Percentiles rank a stretch among this genome's conserved stretches.
These are phyloP conservation scores for Brevipalpus yothersi DNA, from an alignment of 1,140 invertebrate species.

Conservation along the genomic window DNA sequence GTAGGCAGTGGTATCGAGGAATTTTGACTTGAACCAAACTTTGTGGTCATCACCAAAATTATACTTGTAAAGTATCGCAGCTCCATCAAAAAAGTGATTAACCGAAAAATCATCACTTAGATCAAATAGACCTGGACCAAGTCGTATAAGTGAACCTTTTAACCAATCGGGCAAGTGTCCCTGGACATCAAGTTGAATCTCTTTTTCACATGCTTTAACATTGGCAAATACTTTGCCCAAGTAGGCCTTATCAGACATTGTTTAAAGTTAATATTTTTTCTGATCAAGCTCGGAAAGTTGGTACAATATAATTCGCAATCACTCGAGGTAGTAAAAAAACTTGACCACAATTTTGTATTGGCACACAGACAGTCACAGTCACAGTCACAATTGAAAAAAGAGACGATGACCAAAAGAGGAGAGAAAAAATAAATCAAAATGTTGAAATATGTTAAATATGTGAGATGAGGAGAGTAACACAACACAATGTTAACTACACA, in stretches of 20 bases:
- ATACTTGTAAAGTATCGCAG: constrained; percentile 19
- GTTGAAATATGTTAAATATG: too few relatives aligned
- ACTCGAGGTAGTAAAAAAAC: too few relatives aligned
- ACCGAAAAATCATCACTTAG: constrained; percentile 19
- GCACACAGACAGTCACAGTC: too few relatives aligned
- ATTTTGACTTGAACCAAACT: constrained; percentile 17
- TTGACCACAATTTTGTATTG: too few relatives aligned
- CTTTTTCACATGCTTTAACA: neutral
- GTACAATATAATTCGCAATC: too few relatives aligned
- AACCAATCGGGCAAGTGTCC: constrained; percentile 26
- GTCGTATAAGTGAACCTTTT: constrained; percentile 22
- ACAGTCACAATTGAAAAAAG: too few relatives aligned
- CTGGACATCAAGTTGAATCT: neutral
- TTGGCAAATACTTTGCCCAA: neutral
- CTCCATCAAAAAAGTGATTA: constrained; percentile 22
- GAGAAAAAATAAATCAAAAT: too few relatives aligned
- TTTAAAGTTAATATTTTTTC: too few relatives aligned
- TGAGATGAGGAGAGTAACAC: too few relatives aligned
- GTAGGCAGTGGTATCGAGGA: constrained; percentile 20
- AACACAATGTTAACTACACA: too few relatives aligned
- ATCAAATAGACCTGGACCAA: constrained; percentile 26
- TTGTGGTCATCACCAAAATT: constrained; percentile 14
- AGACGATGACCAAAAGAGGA: too few relatives aligned
- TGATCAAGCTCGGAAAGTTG: too few relatives aligned
- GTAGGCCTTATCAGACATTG: neutral